phyloP scores from a whole-genome alignment of 2,113 vertebrate genomes.

The Ceyx margarethae region DNA sequence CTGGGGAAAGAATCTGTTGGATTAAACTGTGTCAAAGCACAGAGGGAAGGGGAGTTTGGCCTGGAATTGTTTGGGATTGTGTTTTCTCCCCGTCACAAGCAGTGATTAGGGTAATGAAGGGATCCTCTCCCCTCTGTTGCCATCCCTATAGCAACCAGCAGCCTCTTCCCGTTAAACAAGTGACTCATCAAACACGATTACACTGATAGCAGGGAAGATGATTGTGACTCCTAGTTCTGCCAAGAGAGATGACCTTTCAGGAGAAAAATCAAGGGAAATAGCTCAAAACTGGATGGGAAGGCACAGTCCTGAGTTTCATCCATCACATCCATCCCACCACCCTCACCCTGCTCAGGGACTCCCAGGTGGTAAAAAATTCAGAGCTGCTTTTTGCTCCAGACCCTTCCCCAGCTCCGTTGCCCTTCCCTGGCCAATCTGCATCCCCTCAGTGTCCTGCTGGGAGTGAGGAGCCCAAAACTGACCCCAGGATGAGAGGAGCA shows the following conservation, averaged over 20 bases:
- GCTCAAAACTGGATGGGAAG: not conserved
- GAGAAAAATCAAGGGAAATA: not conserved
- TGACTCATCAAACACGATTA: constrained; percentile 30
- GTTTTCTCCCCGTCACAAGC: not conserved
- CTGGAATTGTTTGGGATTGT: not conserved
- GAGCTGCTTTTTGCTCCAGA: not conserved
- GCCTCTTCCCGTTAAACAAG: constrained; percentile 40
- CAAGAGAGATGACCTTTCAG: not conserved
- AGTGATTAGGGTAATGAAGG: not conserved
- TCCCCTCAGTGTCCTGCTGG: too few species aligned
- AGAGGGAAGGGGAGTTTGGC: accelerated
- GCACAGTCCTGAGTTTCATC: not conserved
- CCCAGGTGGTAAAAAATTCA: not conserved
- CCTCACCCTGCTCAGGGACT: not conserved
- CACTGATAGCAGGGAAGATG: not conserved
- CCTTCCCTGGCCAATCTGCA: too few species aligned
- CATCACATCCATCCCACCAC: accelerated
- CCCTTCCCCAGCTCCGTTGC: too few species aligned
- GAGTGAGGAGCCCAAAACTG: too few species aligned
- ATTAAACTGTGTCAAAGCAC: not conserved
- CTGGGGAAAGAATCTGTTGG: accelerated
- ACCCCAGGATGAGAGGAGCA: too few species aligned
- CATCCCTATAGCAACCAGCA: constrained; percentile 62
- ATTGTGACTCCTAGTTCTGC: not conserved
- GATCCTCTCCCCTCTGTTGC: constrained; percentile 42